Percentiles rank a stretch among this genome's conserved stretches.
Evolutionary conservation across 1,140 invertebrate species (phyloP).

Genomic region (Euwallacea fornicatus): DNA sequence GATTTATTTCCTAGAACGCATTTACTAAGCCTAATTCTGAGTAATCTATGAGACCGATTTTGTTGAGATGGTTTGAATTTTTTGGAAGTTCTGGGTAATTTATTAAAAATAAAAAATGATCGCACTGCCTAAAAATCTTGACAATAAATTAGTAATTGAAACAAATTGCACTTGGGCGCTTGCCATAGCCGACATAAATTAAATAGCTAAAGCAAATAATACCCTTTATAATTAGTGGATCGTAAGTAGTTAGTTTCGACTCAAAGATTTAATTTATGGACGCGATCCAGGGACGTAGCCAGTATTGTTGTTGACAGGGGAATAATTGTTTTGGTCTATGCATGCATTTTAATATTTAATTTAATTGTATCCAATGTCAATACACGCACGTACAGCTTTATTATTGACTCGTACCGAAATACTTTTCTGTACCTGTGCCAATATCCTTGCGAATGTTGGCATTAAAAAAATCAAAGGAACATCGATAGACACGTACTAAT

Average conservation of each 20-base stretch:
- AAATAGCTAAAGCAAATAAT: background rate
- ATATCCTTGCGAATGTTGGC: slow-evolving; percentile 1
- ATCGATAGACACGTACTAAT: background rate
- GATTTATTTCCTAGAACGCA: too few relatives aligned
- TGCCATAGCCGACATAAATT: background rate
- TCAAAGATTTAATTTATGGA: too few relatives aligned
- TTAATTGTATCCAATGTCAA: background rate
- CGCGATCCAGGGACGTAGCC: too few relatives aligned
- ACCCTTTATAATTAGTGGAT: slow-evolving; percentile 5
- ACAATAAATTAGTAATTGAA: background rate
- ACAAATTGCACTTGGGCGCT: background rate
- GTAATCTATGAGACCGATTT: too few relatives aligned
- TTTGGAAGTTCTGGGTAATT: background rate
- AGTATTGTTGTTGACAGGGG: too few relatives aligned
- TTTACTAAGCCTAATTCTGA: too few relatives aligned
- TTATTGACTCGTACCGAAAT: background rate
- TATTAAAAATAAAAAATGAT: background rate
- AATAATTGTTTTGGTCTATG: too few relatives aligned
- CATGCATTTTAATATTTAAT: background rate
- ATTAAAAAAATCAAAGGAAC: background rate
- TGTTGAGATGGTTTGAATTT: too few relatives aligned
- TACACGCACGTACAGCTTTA: background rate
- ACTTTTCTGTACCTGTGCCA: background rate
- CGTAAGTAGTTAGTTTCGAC: too few relatives aligned
- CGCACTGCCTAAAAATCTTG: background rate